Evolutionary conservation across 1,140 invertebrate genomes (phyloP).

Genomic region (Parasteatoda tepidariorum): DNA sequence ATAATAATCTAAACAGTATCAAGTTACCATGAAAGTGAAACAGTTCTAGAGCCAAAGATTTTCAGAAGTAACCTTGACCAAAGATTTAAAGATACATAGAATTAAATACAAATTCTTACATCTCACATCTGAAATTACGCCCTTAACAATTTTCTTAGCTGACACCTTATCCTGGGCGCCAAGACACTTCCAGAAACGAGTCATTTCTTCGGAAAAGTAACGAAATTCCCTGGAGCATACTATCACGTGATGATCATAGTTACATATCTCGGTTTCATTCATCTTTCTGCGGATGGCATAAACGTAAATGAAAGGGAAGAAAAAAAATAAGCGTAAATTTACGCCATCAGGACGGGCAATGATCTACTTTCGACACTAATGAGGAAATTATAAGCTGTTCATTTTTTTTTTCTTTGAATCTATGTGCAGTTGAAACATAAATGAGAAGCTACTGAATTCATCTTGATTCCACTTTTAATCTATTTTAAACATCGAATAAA

Average conservation of each 20-base stretch:
- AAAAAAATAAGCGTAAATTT: background rate
- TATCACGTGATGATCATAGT: constrained; percentile 10
- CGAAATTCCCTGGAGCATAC: background rate
- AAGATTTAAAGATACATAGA: too few species aligned
- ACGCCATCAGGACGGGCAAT: constrained; percentile 3
- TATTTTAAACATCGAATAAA: too few species aligned
- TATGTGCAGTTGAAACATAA: background rate
- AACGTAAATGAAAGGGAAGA: background rate
- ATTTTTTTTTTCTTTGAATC: background rate
- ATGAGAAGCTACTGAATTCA: background rate
- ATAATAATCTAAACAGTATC: too few species aligned
- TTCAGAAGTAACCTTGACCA: constrained; percentile 47
- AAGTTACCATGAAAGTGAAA: too few species aligned
- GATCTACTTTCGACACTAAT: background rate
- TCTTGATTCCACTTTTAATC: background rate
- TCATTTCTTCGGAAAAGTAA: constrained; percentile 4
- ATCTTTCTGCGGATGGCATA: constrained; percentile 16
- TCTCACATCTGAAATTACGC: background rate
- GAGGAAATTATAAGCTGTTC: constrained; percentile 1
- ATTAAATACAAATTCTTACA: too few species aligned
- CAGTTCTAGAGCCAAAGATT: too few species aligned
- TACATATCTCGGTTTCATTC: constrained; percentile 21
- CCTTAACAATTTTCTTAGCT: constrained; percentile 1
- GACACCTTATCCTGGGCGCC: constrained; percentile 23
- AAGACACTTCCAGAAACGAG: constrained; percentile 17